Evolutionary conservation across 1,140 invertebrate genomes (phyloP).

Genomic region (Glomeris maerens): DNA sequence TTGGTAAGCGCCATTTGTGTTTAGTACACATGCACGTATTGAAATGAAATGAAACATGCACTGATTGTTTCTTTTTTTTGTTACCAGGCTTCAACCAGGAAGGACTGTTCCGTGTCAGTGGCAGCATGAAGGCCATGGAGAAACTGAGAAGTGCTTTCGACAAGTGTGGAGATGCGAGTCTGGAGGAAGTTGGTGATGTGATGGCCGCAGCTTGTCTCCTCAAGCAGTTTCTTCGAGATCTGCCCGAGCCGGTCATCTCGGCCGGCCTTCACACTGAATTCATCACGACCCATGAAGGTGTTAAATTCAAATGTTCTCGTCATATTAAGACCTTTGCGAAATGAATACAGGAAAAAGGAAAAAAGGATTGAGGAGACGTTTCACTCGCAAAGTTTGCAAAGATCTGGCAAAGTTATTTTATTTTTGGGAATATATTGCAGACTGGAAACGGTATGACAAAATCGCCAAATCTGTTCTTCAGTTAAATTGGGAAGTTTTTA

Average conservation of each 20-base stretch:
- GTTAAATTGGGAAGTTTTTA: too few species aligned
- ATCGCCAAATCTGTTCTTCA: too few species aligned
- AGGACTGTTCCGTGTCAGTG: conserved; percentile 33
- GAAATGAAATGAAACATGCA: conserved; percentile 3
- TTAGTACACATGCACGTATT: conserved; percentile 3
- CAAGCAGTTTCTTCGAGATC: conserved; percentile 32
- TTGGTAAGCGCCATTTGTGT: conserved; percentile 1
- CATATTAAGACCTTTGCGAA: too few species aligned
- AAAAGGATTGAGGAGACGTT: too few species aligned
- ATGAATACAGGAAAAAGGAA: too few species aligned
- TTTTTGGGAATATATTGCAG: too few species aligned
- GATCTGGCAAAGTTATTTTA: too few species aligned
- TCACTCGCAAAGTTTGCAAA: too few species aligned
- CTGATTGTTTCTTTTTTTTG: conserved; percentile 11
- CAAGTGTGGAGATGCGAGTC: conserved; percentile 29
- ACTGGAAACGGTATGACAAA: too few species aligned
- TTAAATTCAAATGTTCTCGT: too few species aligned
- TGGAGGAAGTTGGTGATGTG: conserved; percentile 25
- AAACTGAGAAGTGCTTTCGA: conserved; percentile 31
- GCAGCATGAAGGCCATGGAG: conserved; percentile 29
- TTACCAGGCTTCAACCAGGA: conserved; percentile 25
- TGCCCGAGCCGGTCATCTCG: conserved; percentile 32
- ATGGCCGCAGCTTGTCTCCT: conserved; percentile 31
- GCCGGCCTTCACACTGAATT: conserved; percentile 26
- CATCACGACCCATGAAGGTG: conserved; percentile 23